Evolutionary conservation across 2,113 vertebrate genomes (phyloP).

Genomic region (cattle (Bos taurus)): DNA sequence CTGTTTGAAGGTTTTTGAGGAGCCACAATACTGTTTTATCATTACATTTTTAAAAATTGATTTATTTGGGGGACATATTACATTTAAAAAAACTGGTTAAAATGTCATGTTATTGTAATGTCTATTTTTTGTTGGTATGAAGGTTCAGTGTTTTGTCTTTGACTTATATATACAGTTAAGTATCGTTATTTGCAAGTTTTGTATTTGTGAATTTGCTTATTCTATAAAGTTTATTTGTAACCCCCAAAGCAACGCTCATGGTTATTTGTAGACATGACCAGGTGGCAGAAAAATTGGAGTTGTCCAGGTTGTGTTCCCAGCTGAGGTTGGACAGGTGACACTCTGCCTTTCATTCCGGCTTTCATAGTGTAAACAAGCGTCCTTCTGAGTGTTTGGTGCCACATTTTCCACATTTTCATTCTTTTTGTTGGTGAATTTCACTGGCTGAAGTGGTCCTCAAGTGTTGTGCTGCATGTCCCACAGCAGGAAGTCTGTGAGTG

Average conservation of each 20-base stretch:
- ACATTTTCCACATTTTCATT: background rate
- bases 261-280: background rate
- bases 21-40: background rate
- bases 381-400: background rate
- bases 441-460: background rate
- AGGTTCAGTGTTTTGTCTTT: background rate
- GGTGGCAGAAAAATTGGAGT: background rate
- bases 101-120: background rate
- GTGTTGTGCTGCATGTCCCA: background rate
- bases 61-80: background rate
- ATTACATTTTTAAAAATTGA: background rate
- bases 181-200: background rate
- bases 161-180: background rate
- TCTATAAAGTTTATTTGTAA: background rate
- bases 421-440: background rate
- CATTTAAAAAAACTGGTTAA: background rate
- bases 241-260: background rate
- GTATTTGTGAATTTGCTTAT: constrained; percentile 6
- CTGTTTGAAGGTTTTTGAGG: background rate
- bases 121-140: background rate
- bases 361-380: background rate
- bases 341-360: background rate
- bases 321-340: background rate
- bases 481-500: background rate
- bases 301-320: background rate